phyloP scores from a whole-genome alignment of 2,113 vertebrate genomes.

The Hippoglossus stenolepis region DNA sequence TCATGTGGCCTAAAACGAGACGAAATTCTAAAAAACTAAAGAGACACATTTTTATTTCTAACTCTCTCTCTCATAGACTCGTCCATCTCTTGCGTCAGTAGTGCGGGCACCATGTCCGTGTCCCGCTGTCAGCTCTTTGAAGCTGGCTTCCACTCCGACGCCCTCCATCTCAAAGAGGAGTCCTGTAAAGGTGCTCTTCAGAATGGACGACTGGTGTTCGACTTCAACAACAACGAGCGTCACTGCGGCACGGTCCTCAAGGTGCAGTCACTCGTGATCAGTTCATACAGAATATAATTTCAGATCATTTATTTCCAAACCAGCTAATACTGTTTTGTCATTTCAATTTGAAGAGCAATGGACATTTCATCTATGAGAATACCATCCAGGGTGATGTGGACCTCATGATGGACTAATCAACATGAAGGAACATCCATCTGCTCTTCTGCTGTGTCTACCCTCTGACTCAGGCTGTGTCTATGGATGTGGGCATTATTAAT shows the following conservation, averaged over 20 bases:
- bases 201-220: slow-evolving; percentile 68
- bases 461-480: slow-evolving; percentile 51
- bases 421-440: slow-evolving; percentile 47
- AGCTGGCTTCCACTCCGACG: slow-evolving; percentile 62
- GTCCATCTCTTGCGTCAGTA: slow-evolving; percentile 54
- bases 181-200: slow-evolving; percentile 66
- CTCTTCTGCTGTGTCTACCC: slow-evolving; percentile 58
- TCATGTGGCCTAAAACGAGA: too few relatives aligned
- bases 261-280: slow-evolving; percentile 35
- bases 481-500: slow-evolving; percentile 62
- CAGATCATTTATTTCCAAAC: not conserved
- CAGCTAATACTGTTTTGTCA: not conserved
- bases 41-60: not conserved
- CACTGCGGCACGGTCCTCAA: slow-evolving; percentile 71
- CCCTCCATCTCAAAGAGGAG: slow-evolving; percentile 70
- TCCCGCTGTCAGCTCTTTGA: slow-evolving; percentile 80
- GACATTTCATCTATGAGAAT: slow-evolving; percentile 69
- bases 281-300: not conserved
- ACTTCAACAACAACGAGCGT: slow-evolving; percentile 63
- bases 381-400: slow-evolving; percentile 36
- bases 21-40: not conserved
- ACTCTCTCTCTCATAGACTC: slow-evolving; percentile 59
- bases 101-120: slow-evolving; percentile 67
- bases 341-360: slow-evolving; percentile 58
- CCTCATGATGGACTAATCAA: slow-evolving; percentile 30